phyloP scores from a whole-genome alignment of 2,113 vertebrate species.

The Anoplopoma fimbria region DNA sequence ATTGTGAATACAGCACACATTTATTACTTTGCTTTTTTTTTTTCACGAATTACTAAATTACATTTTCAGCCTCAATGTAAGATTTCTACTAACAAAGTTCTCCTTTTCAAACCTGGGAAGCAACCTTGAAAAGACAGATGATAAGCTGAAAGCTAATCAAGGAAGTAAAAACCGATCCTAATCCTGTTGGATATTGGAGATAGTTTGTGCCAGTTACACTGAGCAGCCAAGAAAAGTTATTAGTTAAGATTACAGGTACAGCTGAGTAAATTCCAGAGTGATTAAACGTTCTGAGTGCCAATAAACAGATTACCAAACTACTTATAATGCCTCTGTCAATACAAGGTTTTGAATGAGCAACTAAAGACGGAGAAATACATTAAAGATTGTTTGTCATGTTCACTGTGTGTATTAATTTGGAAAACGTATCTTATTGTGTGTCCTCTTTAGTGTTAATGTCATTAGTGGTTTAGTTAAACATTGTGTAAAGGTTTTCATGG shows the following conservation, averaged over 20 bases:
- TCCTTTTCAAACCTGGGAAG: background rate
- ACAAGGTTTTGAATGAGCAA: background rate
- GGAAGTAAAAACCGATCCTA: background rate
- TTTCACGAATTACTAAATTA: background rate
- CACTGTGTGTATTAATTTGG: background rate
- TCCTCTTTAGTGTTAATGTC: background rate
- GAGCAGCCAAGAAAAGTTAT: constrained; percentile 10
- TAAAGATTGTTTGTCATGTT: background rate
- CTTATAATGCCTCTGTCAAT: background rate
- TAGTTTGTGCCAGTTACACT: constrained; percentile 22
- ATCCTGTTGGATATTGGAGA: background rate
- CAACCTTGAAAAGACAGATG: background rate
- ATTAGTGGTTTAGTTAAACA: background rate
- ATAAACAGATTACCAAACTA: constrained; percentile 18
- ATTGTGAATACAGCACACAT: background rate
- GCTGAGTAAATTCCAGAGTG: constrained; percentile 10
- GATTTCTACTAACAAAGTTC: background rate
- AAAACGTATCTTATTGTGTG: background rate
- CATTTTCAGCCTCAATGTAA: background rate
- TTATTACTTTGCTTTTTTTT: background rate
- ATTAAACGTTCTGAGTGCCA: background rate
- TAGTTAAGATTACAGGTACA: constrained; percentile 16
- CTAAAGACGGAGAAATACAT: background rate
- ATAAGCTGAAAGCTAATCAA: background rate
- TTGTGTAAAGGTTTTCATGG: background rate